These are phyloP conservation scores for Oligia strigilis DNA, from an alignment of 2,888 invertebrate genomes.

Conservation along the genomic window DNA sequence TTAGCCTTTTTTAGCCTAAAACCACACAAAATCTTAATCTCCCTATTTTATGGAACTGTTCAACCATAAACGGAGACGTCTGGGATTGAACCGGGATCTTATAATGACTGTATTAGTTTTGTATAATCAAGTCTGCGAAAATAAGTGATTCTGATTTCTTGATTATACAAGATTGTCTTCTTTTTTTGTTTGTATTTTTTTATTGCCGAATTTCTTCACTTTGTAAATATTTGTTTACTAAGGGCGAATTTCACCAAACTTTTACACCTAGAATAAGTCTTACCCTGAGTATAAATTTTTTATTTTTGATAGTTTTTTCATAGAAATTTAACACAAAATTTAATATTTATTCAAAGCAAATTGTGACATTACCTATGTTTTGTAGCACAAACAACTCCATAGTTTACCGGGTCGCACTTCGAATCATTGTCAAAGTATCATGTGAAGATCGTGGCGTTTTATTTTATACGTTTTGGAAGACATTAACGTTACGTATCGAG, in stretches of 20 bases:
- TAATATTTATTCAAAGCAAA: background rate
- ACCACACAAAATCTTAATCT: constrained; percentile 46
- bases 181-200: background rate
- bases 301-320: background rate
- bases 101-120: constrained; percentile 44
- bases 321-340: background rate
- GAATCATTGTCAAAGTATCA: constrained; percentile 57
- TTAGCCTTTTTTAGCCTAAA: constrained; percentile 55
- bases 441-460: constrained; percentile 51
- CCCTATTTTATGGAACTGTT: constrained; percentile 38
- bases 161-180: background rate
- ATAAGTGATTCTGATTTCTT: constrained; percentile 9
- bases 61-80: constrained; percentile 22
- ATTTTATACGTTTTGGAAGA: constrained; percentile 62
- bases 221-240: background rate
- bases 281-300: background rate
- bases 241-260: background rate
- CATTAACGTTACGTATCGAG: constrained; percentile 65
- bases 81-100: constrained; percentile 2
- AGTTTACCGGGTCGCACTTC: constrained; percentile 26
- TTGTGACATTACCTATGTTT: background rate
- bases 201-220: background rate
- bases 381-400: constrained; percentile 23
- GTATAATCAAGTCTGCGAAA: constrained; percentile 25
- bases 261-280: background rate